phyloP scores from a whole-genome alignment of 2,888 invertebrate genomes.

The Noctua comes region DNA sequence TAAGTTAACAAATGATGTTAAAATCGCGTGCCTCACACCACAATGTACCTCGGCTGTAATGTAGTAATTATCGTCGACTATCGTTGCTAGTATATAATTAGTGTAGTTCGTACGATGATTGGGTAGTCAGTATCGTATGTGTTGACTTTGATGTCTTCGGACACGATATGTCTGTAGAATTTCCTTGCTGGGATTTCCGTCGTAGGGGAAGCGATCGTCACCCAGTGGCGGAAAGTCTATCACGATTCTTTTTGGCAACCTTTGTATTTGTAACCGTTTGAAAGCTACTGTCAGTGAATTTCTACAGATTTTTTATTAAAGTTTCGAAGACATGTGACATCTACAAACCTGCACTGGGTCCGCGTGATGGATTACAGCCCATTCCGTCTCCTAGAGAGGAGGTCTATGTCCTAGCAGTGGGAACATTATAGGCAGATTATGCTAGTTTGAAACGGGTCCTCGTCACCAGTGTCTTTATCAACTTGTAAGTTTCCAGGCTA shows the following conservation, averaged over 20 bases:
- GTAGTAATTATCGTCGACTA: constrained; percentile 44
- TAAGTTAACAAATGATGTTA: constrained; percentile 3
- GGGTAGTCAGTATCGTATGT: constrained; percentile 39
- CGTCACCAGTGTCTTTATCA: neutral
- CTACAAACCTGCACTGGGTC: neutral
- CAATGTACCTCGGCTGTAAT: constrained; percentile 27
- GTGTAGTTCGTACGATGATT: constrained; percentile 50
- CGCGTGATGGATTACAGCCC: neutral
- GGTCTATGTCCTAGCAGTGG: neutral
- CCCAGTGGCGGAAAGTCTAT: neutral
- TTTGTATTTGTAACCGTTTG: neutral
- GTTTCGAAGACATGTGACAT: neutral
- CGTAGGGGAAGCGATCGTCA: constrained; percentile 1
- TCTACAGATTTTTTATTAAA: neutral
- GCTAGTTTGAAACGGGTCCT: neutral
- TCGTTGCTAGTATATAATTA: constrained; percentile 36
- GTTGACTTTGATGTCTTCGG: constrained; percentile 15
- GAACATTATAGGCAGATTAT: neutral
- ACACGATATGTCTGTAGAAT: constrained; percentile 36
- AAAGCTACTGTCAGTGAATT: neutral
- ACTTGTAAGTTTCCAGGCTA: neutral
- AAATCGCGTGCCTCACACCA: constrained; percentile 42
- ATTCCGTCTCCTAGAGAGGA: neutral
- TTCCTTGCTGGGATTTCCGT: constrained; percentile 52
- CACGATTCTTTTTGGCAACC: neutral